phyloP scores from a whole-genome alignment of 2,113 vertebrate genomes.

The Cercocebus atys region DNA sequence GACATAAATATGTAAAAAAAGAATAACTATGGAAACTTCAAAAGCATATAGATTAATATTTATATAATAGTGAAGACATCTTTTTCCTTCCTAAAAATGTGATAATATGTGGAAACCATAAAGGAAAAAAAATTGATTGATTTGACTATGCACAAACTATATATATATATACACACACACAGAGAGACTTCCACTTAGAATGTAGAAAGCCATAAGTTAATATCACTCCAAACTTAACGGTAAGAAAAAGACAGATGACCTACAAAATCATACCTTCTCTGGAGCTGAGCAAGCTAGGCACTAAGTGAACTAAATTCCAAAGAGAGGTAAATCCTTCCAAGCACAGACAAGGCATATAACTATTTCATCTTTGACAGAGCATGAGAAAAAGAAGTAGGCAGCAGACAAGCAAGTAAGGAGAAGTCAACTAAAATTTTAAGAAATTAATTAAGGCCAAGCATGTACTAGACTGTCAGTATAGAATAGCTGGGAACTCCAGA shows the following conservation, averaged over 20 bases:
- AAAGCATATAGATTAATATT: background rate
- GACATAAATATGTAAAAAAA: background rate
- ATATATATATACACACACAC: background rate
- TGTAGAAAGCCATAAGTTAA: background rate
- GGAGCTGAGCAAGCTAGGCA: background rate
- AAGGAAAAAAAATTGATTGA: background rate
- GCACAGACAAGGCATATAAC: background rate
- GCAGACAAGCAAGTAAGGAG: background rate
- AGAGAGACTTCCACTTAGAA: background rate
- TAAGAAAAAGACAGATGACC: background rate
- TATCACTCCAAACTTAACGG: background rate
- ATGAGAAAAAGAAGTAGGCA: background rate
- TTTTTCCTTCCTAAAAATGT: slow-evolving; percentile 30
- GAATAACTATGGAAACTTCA: background rate
- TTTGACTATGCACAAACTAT: background rate
- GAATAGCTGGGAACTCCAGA: background rate
- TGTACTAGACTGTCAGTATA: too few species aligned
- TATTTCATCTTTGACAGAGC: background rate
- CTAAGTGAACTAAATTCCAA: background rate
- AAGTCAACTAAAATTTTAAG: background rate
- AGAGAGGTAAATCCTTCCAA: background rate
- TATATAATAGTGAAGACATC: background rate
- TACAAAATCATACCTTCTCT: background rate
- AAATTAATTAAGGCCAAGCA: background rate
- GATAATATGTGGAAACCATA: background rate